These are phyloP conservation scores for Cavia aperea DNA, from an alignment of 2,113 vertebrate species.

Conservation along the genomic window DNA sequence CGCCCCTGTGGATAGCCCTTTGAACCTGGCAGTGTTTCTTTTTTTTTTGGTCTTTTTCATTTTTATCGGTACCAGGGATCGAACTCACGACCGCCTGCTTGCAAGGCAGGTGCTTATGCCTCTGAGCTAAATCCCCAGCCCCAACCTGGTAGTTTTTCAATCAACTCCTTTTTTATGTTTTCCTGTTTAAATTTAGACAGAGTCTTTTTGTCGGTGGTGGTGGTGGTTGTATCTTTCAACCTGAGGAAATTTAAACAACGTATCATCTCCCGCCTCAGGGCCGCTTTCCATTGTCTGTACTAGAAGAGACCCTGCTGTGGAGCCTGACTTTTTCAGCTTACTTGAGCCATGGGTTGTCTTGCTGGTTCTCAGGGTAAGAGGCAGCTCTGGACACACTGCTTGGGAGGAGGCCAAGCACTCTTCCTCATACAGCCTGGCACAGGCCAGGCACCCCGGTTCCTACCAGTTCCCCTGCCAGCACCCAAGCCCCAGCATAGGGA, in stretches of 20 bases:
- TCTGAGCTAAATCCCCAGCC: too few species aligned
- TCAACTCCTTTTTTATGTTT: not conserved
- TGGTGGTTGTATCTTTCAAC: not conserved
- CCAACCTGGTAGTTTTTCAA: not conserved
- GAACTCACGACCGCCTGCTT: too few species aligned
- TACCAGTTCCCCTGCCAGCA: not conserved
- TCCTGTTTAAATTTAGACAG: not conserved
- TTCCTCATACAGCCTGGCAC: not conserved
- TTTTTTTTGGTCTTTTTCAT: too few species aligned
- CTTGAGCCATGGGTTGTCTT: constrained; percentile 33
- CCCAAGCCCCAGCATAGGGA: not conserved
- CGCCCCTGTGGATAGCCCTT: not conserved
- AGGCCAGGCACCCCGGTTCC: not conserved
- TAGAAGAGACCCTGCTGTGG: not conserved
- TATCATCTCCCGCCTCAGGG: not conserved
- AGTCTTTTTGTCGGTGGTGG: not conserved
- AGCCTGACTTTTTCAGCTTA: constrained; percentile 11
- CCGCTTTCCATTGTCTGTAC: not conserved
- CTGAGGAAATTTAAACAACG: constrained; percentile 25
- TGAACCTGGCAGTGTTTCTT: not conserved
- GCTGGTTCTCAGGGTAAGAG: constrained; percentile 45
- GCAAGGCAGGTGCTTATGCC: too few species aligned
- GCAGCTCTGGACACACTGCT: not conserved
- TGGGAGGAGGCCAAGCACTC: constrained; percentile 24
- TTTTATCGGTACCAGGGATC: too few species aligned